phyloP scores from a whole-genome alignment of 2,888 invertebrate species.

The Oscheius sp. region DNA sequence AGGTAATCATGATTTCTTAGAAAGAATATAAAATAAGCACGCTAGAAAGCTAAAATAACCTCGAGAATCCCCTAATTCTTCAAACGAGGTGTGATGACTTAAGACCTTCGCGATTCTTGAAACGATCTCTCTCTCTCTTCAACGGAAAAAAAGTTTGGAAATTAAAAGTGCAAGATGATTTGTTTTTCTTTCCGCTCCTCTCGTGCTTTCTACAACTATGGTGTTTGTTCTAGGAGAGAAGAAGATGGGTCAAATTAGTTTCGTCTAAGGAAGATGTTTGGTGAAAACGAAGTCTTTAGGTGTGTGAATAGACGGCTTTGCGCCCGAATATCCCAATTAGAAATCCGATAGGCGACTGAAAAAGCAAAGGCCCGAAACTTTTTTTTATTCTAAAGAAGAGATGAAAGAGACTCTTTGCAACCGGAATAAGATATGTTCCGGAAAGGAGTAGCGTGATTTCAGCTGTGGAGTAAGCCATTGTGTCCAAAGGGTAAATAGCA shows the following conservation, averaged over 20 bases:
- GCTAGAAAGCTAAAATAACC: neutral
- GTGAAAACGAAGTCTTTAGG: conserved; percentile 1
- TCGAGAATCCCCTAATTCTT: too few relatives aligned
- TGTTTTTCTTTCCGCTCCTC: too few relatives aligned
- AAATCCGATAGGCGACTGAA: conserved; percentile 24
- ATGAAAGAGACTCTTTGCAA: neutral
- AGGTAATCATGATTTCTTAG: neutral
- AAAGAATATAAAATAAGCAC: neutral
- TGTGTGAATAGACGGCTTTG: conserved; percentile 22
- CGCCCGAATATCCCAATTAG: conserved; percentile 21
- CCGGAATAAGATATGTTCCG: conserved; percentile 18
- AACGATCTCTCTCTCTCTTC: neutral
- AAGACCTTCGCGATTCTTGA: conserved; percentile 13
- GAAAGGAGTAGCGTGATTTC: neutral
- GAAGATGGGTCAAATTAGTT: conserved; percentile 15
- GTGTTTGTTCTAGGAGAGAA: too few relatives aligned
- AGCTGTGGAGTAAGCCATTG: too few relatives aligned
- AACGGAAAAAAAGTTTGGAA: too few relatives aligned
- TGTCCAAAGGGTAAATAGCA: too few relatives aligned
- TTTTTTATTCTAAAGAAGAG: neutral
- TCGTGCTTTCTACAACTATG: too few relatives aligned
- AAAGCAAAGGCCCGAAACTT: conserved; percentile 12
- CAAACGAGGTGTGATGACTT: conserved; percentile 11
- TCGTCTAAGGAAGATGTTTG: conserved; percentile 6
- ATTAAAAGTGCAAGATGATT: too few relatives aligned